Base-by-base conservation (phyloP, 2,888 invertebrate genomes). In the Amphipoea oculea region DNA sequence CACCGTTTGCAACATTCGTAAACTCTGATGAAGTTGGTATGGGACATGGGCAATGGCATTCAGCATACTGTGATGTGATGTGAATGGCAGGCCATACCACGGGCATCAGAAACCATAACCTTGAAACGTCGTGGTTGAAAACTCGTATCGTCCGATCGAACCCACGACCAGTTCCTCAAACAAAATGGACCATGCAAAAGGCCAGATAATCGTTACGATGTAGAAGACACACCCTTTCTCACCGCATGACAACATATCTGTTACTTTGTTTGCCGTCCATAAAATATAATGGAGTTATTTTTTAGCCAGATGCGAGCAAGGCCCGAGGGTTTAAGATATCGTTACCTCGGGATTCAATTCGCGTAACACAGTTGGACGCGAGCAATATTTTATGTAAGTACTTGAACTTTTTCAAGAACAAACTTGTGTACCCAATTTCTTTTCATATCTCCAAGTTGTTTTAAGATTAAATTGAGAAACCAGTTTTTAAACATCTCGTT, bases 291-390 rank as follows among this genome's bases (percentile, higher is more conserved):
- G 79, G 73, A 82, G 78, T 79, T 88, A 81, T 86, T 88, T 89
- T 85, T 86, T 79, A 79, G 70, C 81, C 80, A 89, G 88, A 79
- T 80, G 83, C 70, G 81, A 81, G 82, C 76, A 71, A 78, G 63
- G 20, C 83, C 85, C 80, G 62, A 65, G 81, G 81, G 88, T 77
- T 82, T 84, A 74, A 82, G 80, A 85, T 89, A 89, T 86, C 85
- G 81, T 86, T 86, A 86, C 88, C 85, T 76, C 80, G 86, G 85
- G 88, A 88, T 89, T 89, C 86, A 86, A 88, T 88, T 86, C 85
- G 79, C 81, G 79, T 83, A 85, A 89, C 83, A 84, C 88, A 79
- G 81, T 86, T 79, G 86, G 84, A 89, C 81, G 76, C 71, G 70
- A 71, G 81, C 78, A 71, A 81, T 88, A 88, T 86, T 88, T 88